phyloP scores from a whole-genome alignment of 1,140 invertebrate species.

The Trichogramma pretiosum region DNA sequence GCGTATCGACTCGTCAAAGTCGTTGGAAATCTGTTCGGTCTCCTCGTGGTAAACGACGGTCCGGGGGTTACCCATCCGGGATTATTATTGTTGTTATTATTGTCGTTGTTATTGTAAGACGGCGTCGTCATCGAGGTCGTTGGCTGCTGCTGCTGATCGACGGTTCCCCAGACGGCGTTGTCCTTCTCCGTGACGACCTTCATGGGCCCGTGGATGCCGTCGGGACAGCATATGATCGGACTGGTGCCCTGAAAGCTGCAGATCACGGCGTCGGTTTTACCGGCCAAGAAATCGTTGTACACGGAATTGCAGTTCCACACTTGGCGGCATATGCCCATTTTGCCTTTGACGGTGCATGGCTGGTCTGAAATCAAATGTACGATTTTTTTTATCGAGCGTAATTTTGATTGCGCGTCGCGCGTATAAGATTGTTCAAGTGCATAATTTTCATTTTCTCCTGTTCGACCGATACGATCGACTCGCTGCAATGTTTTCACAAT shows the following conservation, averaged over 20 bases:
- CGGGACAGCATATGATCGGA: constrained; percentile 34
- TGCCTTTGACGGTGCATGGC: constrained; percentile 15
- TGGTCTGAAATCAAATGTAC: constrained; percentile 25
- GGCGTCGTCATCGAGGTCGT: background rate
- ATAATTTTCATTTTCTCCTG: background rate
- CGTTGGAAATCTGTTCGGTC: too few relatives aligned
- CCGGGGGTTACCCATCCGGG: constrained; percentile 3
- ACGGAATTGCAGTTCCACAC: constrained; percentile 24
- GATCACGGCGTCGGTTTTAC: constrained; percentile 12
- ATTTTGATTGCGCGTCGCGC: too few relatives aligned
- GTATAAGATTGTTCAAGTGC: too few relatives aligned
- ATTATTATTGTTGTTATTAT: too few relatives aligned
- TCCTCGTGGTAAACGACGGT: background rate
- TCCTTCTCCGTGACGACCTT: too few relatives aligned
- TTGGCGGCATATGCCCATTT: constrained; percentile 22
- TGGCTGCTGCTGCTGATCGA: too few relatives aligned
- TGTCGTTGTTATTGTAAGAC: too few relatives aligned
- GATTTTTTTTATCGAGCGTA: too few relatives aligned
- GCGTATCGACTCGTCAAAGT: too few relatives aligned
- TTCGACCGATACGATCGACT: too few relatives aligned
- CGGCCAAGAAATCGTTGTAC: constrained; percentile 23
- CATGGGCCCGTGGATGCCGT: background rate
- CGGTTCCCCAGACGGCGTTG: too few relatives aligned
- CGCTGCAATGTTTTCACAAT: too few relatives aligned
- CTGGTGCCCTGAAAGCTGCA: constrained; percentile 23